Conservation (phyloP, 1,140 invertebrate species). For the Octopus sinensis region DNA sequence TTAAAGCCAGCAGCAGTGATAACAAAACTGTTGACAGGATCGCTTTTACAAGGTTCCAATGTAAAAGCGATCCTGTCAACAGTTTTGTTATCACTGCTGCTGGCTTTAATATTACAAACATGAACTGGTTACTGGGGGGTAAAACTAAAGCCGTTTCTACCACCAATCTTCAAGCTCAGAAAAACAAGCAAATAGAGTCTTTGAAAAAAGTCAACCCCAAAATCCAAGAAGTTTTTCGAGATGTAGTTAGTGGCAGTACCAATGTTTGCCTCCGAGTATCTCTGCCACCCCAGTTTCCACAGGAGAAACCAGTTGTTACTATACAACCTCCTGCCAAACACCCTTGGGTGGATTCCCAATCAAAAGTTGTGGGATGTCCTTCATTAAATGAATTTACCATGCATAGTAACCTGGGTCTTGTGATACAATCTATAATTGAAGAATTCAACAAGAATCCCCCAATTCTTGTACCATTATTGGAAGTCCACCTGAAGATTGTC, state of each 20-base stretch:
- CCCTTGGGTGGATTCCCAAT: conserved; percentile 48
- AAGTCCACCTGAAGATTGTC: too few relatives aligned
- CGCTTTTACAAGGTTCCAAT: too few relatives aligned
- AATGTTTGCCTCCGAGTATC: too few relatives aligned
- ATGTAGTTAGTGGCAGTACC: too few relatives aligned
- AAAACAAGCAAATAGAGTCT: conserved; percentile 12
- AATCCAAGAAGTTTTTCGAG: too few relatives aligned
- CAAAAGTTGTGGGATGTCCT: conserved; percentile 43
- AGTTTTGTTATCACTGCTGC: too few relatives aligned
- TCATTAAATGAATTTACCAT: conserved; percentile 51
- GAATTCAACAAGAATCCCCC: conserved; percentile 52
- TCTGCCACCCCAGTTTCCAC: conserved; percentile 51
- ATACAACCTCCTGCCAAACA: conserved; percentile 46
- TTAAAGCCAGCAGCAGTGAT: too few relatives aligned
- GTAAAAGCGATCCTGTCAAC: too few relatives aligned
- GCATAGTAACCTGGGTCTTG: conserved; percentile 49
- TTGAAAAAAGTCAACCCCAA: conserved; percentile 3
- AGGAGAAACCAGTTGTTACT: conserved; percentile 46
- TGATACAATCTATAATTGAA: conserved; percentile 46
- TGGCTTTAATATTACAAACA: background rate
- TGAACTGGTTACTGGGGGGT: conserved; percentile 9
- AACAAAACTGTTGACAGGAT: too few relatives aligned
- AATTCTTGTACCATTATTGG: conserved; percentile 22
- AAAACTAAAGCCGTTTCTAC: conserved; percentile 1
- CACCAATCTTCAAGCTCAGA: conserved; percentile 7